Percentiles rank a stretch among this genome's conserved stretches.
phyloP scores from a whole-genome alignment of 1,140 invertebrate genomes.

The Agrilus planipennis region DNA sequence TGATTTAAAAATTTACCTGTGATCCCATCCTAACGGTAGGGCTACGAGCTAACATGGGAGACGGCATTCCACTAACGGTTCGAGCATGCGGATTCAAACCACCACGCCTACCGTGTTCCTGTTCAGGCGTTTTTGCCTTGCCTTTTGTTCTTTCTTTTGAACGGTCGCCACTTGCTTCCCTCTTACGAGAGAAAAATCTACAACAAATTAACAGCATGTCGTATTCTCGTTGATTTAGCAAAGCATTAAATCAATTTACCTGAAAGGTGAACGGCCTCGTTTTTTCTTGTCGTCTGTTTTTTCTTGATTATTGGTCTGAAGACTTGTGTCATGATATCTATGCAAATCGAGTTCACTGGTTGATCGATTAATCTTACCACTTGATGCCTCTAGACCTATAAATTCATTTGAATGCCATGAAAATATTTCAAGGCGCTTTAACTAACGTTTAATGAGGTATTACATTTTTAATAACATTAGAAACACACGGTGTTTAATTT shows the following conservation, averaged over 20 bases:
- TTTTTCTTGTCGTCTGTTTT: conserved; percentile 70
- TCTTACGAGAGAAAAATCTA: conserved; percentile 72
- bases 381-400: conserved; percentile 31
- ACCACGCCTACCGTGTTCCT: conserved; percentile 28
- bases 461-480: too few species aligned
- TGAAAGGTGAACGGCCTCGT: conserved; percentile 78
- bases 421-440: too few species aligned
- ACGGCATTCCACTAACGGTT: conserved; percentile 6
- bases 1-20: conserved; percentile 34
- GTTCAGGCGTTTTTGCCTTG: conserved; percentile 63
- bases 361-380: conserved; percentile 49
- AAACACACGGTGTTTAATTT: conserved; percentile 1
- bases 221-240: too few species aligned
- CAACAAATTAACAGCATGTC: too few species aligned
- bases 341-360: conserved; percentile 63
- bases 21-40: conserved; percentile 43
- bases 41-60: conserved; percentile 29
- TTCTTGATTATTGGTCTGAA: conserved; percentile 39
- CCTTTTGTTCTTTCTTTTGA: conserved; percentile 35
- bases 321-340: conserved; percentile 41
- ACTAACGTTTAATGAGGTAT: too few species aligned
- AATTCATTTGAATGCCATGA: too few species aligned
- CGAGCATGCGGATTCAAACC: conserved; percentile 2
- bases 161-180: conserved; percentile 51
- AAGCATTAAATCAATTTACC: too few species aligned